These are phyloP conservation scores for Ceyx melanurus DNA, from an alignment of 2,113 vertebrate species.

Conservation along the genomic window DNA sequence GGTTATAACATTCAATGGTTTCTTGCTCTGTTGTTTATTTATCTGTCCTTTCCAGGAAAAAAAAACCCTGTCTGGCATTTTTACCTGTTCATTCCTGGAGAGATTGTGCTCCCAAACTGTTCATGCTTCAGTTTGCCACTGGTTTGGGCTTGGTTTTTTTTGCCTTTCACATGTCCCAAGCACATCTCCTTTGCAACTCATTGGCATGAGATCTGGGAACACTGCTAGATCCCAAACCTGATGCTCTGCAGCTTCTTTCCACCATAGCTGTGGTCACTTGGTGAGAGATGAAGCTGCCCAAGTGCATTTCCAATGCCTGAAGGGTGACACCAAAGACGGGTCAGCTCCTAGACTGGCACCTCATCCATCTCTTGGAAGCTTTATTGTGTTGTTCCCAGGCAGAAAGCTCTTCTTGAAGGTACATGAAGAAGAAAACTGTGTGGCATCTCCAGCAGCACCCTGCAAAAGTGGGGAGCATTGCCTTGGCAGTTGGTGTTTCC, in stretches of 20 bases:
- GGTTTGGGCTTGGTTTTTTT: neutral
- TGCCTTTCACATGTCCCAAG: accelerated
- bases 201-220: neutral
- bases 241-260: neutral
- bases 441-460: neutral
- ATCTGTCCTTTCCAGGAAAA: neutral
- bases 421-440: neutral
- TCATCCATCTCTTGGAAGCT: neutral
- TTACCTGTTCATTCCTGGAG: neutral
- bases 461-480: neutral
- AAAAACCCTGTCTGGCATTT: neutral
- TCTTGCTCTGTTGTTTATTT: neutral
- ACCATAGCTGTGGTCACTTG: neutral
- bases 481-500: neutral
- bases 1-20: neutral
- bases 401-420: neutral
- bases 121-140: neutral
- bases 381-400: neutral
- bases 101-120: neutral
- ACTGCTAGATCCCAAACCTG: neutral
- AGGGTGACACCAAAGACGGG: neutral
- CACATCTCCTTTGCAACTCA: neutral
- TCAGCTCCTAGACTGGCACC: neutral
- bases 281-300: neutral
- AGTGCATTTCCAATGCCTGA: neutral